Conservation (phyloP, 2,113 vertebrate species). For the Hypanus sabinus region DNA sequence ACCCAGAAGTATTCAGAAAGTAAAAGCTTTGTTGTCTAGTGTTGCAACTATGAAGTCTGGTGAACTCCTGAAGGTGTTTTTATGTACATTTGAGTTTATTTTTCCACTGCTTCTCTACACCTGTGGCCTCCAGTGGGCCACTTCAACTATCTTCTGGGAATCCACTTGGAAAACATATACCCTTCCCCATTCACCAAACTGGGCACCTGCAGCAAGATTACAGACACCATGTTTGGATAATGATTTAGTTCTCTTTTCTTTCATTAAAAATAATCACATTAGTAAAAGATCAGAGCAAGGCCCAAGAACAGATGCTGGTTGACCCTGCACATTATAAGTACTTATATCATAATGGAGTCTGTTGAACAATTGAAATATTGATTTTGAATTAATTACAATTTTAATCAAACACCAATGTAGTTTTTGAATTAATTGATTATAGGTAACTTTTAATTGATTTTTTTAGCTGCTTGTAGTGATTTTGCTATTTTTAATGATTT, state of each 20-base stretch:
- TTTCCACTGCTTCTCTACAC: too few species aligned
- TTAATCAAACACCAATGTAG: too few species aligned
- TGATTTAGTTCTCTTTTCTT: neutral
- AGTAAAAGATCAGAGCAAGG: neutral
- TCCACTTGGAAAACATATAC: neutral
- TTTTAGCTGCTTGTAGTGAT: too few species aligned
- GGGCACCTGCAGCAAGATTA: neutral
- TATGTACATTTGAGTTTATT: neutral
- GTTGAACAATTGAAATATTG: too few species aligned
- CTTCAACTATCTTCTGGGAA: neutral
- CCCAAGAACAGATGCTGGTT: neutral
- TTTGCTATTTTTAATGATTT: too few species aligned
- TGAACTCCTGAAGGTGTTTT: neutral
- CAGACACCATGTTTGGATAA: neutral
- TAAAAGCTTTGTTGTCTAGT: too few species aligned
- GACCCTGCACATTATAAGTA: neutral
- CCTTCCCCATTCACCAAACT: neutral
- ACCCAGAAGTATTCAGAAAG: too few species aligned
- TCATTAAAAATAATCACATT: neutral
- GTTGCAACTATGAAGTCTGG: neutral
- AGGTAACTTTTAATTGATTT: too few species aligned
- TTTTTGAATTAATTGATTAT: too few species aligned
- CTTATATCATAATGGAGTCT: neutral
- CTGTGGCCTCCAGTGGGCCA: too few species aligned
- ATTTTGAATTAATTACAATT: too few species aligned